A percentile compares a stretch with the other conserved stretches of the same genome.
Conservation (phyloP, 2,113 vertebrate genomes). For the Candoia aspera region DNA sequence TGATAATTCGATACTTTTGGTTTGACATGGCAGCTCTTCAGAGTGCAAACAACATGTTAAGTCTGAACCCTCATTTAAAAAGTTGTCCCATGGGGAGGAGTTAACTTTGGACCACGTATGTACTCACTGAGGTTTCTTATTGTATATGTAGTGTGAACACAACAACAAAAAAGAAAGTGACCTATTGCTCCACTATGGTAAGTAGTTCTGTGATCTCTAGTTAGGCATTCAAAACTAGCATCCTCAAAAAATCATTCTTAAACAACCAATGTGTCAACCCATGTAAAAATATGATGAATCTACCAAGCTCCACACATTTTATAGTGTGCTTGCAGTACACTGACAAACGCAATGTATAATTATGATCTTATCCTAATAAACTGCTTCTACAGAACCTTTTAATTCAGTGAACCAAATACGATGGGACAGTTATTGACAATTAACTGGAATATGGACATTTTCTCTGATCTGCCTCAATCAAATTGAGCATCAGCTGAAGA, state of each 20-base stretch:
- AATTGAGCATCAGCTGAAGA: background rate
- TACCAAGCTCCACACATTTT: background rate
- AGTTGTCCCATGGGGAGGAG: background rate
- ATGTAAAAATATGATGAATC: background rate
- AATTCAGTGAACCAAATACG: background rate
- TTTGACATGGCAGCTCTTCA: background rate
- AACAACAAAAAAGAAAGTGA: background rate
- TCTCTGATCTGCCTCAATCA: background rate
- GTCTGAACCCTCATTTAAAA: background rate
- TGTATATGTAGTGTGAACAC: background rate
- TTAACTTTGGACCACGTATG: background rate
- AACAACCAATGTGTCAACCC: background rate
- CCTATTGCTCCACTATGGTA: background rate
- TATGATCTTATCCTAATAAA: background rate
- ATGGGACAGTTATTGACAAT: background rate
- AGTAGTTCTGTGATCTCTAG: background rate
- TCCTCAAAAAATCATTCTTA: background rate
- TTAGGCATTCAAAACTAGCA: constrained; percentile 1
- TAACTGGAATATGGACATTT: background rate
- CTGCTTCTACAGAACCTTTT: background rate
- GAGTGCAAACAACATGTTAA: background rate
- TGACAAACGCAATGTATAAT: background rate
- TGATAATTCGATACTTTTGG: too few species aligned
- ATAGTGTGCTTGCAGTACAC: background rate
- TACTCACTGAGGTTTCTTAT: background rate